phyloP scores from a whole-genome alignment of 2,113 vertebrate species.

The Phylloscopus trochilus region DNA sequence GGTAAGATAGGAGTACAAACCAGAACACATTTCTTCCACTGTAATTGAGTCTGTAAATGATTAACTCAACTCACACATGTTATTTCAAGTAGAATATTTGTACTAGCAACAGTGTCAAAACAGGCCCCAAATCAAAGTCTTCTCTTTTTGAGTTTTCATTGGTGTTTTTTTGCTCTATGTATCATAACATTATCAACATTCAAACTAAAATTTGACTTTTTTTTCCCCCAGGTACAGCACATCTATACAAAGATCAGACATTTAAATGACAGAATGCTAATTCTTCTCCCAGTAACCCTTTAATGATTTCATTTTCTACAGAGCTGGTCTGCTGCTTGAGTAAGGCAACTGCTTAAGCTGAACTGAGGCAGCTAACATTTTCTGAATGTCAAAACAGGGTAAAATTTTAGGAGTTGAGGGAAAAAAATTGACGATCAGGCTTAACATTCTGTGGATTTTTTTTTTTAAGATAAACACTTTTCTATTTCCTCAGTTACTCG shows the following conservation, averaged over 20 bases:
- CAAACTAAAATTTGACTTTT: neutral
- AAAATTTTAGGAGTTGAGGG: neutral
- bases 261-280: neutral
- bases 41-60: neutral
- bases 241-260: neutral
- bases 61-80: neutral
- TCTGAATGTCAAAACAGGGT: neutral
- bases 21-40: neutral
- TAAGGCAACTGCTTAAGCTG: neutral
- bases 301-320: neutral
- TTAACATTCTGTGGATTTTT: neutral
- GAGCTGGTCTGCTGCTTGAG: neutral
- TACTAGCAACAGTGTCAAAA: constrained; percentile 13
- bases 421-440: neutral
- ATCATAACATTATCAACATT: neutral
- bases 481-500: neutral
- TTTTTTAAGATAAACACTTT: neutral
- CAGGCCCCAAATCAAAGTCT: neutral
- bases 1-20: neutral
- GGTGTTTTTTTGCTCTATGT: neutral
- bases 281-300: neutral
- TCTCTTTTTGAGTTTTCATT: neutral
- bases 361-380: neutral
- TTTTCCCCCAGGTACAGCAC: neutral
- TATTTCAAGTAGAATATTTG: constrained; percentile 17